Evolutionary conservation across 2,113 vertebrate species (phyloP).

Genomic region (Paramormyrops kingsleyae): DNA sequence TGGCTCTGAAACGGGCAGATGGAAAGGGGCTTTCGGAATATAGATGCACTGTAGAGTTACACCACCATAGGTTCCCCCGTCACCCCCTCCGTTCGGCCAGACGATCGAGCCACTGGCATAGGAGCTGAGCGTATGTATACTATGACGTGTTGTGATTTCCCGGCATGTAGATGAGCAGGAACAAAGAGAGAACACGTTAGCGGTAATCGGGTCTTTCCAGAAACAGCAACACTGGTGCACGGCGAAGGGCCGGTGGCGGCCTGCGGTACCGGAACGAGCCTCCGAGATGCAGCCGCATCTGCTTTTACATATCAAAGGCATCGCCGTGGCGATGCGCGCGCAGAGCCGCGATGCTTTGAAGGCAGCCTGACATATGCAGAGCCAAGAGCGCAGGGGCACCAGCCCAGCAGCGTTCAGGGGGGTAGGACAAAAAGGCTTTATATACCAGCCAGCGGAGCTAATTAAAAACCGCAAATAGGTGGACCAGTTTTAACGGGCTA

Average conservation of each 20-base stretch:
- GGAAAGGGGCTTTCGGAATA: not conserved
- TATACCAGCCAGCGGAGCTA: not conserved
- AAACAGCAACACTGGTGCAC: not conserved
- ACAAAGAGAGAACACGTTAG: not conserved
- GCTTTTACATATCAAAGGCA: constrained; percentile 12
- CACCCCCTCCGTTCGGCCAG: not conserved
- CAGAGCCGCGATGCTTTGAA: not conserved
- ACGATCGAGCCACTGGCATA: not conserved
- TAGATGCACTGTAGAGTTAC: not conserved
- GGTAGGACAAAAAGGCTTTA: not conserved
- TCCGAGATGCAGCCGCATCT: not conserved
- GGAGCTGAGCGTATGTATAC: not conserved
- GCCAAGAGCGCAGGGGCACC: not conserved
- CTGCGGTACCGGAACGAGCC: too few species aligned
- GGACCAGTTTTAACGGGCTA: not conserved
- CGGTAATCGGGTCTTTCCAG: not conserved
- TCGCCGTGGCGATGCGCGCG: too few species aligned
- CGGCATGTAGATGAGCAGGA: not conserved
- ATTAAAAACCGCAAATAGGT: constrained; percentile 5
- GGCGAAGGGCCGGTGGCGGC: not conserved
- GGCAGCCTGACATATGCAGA: not conserved
- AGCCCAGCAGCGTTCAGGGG: not conserved
- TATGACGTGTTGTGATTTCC: not conserved
- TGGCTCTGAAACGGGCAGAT: not conserved
- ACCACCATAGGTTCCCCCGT: not conserved